A percentile compares a stretch with the other conserved stretches of the same genome.
These are phyloP conservation scores for Drosophila mettleri DNA, from an alignment of 2,888 invertebrate species.

Conservation along the genomic window DNA sequence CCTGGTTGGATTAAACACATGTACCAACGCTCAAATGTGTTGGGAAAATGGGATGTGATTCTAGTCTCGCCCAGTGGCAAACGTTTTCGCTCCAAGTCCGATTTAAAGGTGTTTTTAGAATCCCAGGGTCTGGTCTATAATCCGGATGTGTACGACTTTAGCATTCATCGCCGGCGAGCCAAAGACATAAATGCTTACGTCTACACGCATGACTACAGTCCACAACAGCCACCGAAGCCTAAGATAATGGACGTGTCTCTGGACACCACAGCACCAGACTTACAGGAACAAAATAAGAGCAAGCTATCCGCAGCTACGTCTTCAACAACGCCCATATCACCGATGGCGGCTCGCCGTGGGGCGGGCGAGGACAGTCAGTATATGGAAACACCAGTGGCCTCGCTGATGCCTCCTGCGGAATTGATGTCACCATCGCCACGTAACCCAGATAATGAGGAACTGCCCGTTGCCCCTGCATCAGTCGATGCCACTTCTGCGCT, in stretches of 20 bases:
- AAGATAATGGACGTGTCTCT: constrained; percentile 65
- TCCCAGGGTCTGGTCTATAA: constrained; percentile 85
- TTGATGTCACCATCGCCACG: constrained; percentile 81
- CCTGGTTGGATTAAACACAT: constrained; percentile 92
- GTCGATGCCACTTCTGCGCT: constrained; percentile 12
- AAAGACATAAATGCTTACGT: constrained; percentile 85
- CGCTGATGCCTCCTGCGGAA: constrained; percentile 81
- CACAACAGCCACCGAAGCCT: constrained; percentile 74
- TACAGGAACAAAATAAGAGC: constrained; percentile 38
- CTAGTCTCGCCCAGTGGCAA: constrained; percentile 88
- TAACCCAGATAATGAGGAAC: constrained; percentile 14
- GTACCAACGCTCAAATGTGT: constrained; percentile 89
- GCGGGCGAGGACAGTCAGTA: constrained; percentile 61
- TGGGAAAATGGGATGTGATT: constrained; percentile 93
- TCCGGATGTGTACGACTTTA: constrained; percentile 87
- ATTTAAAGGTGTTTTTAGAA: constrained; percentile 86
- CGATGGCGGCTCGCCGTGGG: constrained; percentile 26
- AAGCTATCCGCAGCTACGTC: constrained; percentile 32
- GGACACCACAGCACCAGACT: constrained; percentile 26
- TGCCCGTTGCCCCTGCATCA: constrained; percentile 8
- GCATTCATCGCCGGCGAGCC: constrained; percentile 86
- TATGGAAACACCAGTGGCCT: constrained; percentile 81
- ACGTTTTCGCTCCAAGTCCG: constrained; percentile 87
- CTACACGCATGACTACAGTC: constrained; percentile 83
- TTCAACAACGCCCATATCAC: constrained; percentile 43